phyloP scores from a whole-genome alignment of 1,140 invertebrate species.

The Drosophila jambulina region DNA sequence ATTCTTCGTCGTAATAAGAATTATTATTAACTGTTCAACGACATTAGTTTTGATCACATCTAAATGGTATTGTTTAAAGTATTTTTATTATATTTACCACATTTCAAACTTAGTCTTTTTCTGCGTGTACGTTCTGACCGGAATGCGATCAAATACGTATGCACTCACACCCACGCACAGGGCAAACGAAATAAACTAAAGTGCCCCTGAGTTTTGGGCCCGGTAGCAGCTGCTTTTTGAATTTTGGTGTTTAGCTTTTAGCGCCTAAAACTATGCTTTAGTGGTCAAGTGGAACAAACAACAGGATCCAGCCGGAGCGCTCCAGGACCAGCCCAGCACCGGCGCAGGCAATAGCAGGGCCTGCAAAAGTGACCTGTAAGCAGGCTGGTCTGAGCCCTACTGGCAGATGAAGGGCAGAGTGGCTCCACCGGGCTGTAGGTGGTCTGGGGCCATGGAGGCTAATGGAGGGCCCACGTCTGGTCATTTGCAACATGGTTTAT shows the following conservation, averaged over 20 bases:
- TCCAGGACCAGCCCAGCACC: neutral
- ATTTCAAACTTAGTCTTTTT: too few relatives aligned
- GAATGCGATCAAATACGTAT: slow-evolving; percentile 45
- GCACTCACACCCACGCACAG: slow-evolving; percentile 12
- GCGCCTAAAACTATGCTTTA: slow-evolving; percentile 83
- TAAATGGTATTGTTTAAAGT: too few relatives aligned
- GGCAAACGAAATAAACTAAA: slow-evolving; percentile 64
- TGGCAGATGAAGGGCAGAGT: slow-evolving; percentile 53
- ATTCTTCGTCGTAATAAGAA: too few relatives aligned
- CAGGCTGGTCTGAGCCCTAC: slow-evolving; percentile 23
- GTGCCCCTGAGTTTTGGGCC: slow-evolving; percentile 45
- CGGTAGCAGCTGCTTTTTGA: slow-evolving; percentile 79
- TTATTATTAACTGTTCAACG: too few relatives aligned
- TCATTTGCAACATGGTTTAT: slow-evolving; percentile 83
- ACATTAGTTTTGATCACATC: too few relatives aligned
- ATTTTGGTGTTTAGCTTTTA: slow-evolving; percentile 83
- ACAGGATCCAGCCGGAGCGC: slow-evolving; percentile 47
- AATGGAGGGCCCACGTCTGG: slow-evolving; percentile 78
- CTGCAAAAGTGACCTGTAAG: slow-evolving; percentile 38
- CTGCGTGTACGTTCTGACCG: neutral
- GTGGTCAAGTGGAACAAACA: slow-evolving; percentile 83
- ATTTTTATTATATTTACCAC: too few relatives aligned
- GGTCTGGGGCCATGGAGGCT: slow-evolving; percentile 41
- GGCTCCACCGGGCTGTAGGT: slow-evolving; percentile 3
- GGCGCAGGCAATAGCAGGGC: slow-evolving; percentile 5